These are phyloP conservation scores for Stegodyphus mimosarum DNA, from an alignment of 1,140 invertebrate species.

Conservation along the genomic window DNA sequence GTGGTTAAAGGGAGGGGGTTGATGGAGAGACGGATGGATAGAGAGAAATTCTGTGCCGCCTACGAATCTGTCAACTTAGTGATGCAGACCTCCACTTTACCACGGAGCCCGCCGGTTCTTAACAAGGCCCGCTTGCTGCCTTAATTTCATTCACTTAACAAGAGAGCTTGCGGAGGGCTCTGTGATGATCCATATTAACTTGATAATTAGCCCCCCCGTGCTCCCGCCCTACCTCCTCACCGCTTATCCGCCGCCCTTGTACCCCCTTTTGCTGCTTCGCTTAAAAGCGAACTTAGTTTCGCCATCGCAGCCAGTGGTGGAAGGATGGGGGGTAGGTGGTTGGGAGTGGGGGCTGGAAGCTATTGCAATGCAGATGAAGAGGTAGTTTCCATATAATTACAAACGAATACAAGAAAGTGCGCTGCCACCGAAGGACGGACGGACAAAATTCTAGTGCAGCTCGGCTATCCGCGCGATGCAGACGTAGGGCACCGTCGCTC, in stretches of 20 bases:
- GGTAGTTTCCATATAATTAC: constrained; percentile 62
- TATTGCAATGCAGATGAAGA: constrained; percentile 62
- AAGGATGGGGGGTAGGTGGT: neutral
- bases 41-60: constrained; percentile 36
- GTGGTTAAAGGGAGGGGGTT: neutral
- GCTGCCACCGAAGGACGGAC: constrained; percentile 25
- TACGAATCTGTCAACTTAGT: constrained; percentile 47
- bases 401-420: constrained; percentile 63
- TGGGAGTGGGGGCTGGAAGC: constrained; percentile 11
- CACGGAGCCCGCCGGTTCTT: constrained; percentile 13
- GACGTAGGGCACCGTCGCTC: constrained; percentile 32
- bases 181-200: constrained; percentile 63
- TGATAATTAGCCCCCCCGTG: constrained; percentile 58
- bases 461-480: constrained; percentile 40
- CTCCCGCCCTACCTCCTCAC: neutral
- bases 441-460: constrained; percentile 55
- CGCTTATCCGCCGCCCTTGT: neutral
- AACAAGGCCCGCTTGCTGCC: constrained; percentile 55
- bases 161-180: constrained; percentile 34
- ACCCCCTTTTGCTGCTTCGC: constrained; percentile 43
- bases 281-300: constrained; percentile 57
- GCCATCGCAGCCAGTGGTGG: neutral
- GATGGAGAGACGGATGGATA: neutral
- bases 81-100: constrained; percentile 28
- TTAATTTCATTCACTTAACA: constrained; percentile 62